These are phyloP conservation scores for Hypanus sabinus DNA, from an alignment of 2,113 vertebrate genomes.

Conservation along the genomic window DNA sequence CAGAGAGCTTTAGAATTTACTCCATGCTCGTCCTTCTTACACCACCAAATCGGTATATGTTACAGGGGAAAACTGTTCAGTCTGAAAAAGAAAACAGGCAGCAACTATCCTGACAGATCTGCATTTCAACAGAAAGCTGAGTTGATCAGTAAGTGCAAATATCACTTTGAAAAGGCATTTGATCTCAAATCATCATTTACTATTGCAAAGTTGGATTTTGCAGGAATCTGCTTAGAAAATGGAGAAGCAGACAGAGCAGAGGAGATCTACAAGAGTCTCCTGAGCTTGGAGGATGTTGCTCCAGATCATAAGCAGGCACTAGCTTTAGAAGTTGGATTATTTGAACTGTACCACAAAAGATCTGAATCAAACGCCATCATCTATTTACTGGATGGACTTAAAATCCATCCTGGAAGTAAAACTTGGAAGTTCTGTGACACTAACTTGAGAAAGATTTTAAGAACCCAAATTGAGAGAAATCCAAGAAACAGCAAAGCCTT, in stretches of 20 bases:
- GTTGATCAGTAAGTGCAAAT: constrained; percentile 39
- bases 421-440: constrained; percentile 31
- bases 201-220: constrained; percentile 41
- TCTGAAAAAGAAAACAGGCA: not conserved
- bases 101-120: not conserved
- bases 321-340: constrained; percentile 33
- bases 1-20: constrained; percentile 39
- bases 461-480: not conserved
- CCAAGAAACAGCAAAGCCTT: constrained; percentile 39
- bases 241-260: not conserved
- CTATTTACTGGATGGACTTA: constrained; percentile 41
- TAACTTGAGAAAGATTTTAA: constrained; percentile 35
- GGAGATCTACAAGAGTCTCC: not conserved
- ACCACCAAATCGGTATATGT: constrained; percentile 48
- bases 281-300: not conserved
- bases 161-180: constrained; percentile 41
- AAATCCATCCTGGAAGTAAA: not conserved
- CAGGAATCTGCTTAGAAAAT: constrained; percentile 38
- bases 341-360: constrained; percentile 41
- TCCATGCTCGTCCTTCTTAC: constrained; percentile 43
- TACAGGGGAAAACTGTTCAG: constrained; percentile 40
- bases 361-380: constrained; percentile 34
- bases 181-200: constrained; percentile 41
- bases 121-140: not conserved
- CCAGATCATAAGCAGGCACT: constrained; percentile 15